A percentile compares a stretch with the other conserved stretches of the same genome.
These are phyloP conservation scores for Passer domesticus DNA, from an alignment of 2,113 vertebrate genomes.

Conservation along the genomic window DNA sequence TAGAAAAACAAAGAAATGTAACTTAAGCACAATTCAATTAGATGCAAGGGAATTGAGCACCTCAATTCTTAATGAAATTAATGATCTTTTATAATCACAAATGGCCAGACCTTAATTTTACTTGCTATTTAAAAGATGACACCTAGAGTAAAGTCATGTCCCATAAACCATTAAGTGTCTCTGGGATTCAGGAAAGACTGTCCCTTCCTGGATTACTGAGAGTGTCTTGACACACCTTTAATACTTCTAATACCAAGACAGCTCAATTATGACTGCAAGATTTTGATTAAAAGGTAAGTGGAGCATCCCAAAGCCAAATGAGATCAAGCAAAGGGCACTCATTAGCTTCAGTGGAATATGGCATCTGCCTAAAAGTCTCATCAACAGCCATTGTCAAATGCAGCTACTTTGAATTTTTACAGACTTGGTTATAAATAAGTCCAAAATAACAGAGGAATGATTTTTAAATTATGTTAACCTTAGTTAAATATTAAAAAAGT, in stretches of 20 bases:
- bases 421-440: neutral
- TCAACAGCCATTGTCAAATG: neutral
- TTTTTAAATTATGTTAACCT: neutral
- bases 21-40: constrained; percentile 69
- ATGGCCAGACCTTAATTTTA: constrained; percentile 69
- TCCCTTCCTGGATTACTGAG: constrained; percentile 45
- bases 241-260: constrained; percentile 55
- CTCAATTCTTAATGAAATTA: constrained; percentile 67
- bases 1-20: constrained; percentile 64
- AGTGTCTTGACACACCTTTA: constrained; percentile 52
- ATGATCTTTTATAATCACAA: constrained; percentile 65
- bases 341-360: neutral
- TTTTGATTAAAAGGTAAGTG: constrained; percentile 68
- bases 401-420: neutral
- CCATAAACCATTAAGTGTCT: constrained; percentile 57
- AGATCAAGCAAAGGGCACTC: constrained; percentile 24
- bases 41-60: constrained; percentile 61
- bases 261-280: constrained; percentile 56
- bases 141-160: constrained; percentile 62
- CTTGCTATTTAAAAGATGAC: constrained; percentile 70
- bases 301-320: constrained; percentile 54
- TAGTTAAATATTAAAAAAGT: neutral
- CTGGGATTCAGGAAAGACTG: constrained; percentile 55
- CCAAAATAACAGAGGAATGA: neutral
- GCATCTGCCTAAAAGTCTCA: neutral